Base-by-base conservation (phyloP, 2,888 invertebrate species). In the Syrista parreyssii region DNA sequence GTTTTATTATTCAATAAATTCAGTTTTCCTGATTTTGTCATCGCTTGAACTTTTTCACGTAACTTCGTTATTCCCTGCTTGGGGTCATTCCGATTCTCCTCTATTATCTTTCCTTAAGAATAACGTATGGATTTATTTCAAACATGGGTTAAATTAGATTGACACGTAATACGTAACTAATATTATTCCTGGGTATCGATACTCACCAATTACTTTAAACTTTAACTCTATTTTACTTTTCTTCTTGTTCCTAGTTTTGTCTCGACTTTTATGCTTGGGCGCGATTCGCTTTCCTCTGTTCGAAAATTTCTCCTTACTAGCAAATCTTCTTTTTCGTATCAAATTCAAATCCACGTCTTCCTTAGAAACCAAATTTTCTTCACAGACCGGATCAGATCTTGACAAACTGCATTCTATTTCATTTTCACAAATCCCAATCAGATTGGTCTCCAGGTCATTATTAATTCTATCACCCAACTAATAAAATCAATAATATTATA, bases 381-480 rank as follows among this genome's bases (percentile, higher is more conserved):
- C 75, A 77, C 89, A 89, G 72, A 83, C 84, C 1, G 85, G 80
- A 74, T 86, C 83, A 12, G 85, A 83, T 40, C 82, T 84, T 4
- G 85, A 78, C 4, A 89, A 68, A 75, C 83, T 84, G 76, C 90
- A 90, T n/a, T 88, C 86, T 12, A 89, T 80, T 31, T 88, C 87
- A 73, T 90, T 88, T 15, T 81, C 86, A 11, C 89, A 89, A 12
- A 86, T 82, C 32, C 84, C 85, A 74, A 86, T 75, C n/a, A 91
- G 76, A 68, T 84, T 88, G n/a, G 83, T 84, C 35, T 83, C 80
- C 40, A 91, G 79, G 73, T 87, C 84, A 32, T 82, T 83, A 75
- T 85, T 86, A 55, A 91, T 87, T n/a, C 84, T 84, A 33, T 88
- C 85, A 80, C 85, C 88, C 68, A 92, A 79, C 90, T 92, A 79